Evolutionary conservation across 1,140 invertebrate species (phyloP).

Genomic region (Colletes latitarsis): DNA sequence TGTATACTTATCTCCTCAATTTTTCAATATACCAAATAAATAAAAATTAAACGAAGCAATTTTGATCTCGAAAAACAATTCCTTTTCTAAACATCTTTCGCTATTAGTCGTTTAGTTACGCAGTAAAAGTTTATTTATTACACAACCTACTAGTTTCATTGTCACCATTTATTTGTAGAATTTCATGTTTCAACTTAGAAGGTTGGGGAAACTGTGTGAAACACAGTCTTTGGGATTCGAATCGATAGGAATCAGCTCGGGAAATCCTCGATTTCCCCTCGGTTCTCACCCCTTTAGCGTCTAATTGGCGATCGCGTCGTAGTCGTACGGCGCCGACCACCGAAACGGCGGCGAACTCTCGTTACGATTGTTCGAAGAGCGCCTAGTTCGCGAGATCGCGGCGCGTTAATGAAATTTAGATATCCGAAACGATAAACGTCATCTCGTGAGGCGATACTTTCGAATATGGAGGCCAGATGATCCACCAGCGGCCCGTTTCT

Average conservation of each 20-base stretch:
- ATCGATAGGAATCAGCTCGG: conserved; percentile 22
- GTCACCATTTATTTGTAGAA: too few species aligned
- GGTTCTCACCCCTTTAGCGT: background rate
- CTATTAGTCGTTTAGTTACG: too few species aligned
- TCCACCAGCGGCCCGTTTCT: background rate
- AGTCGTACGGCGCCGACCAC: background rate
- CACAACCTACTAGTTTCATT: too few species aligned
- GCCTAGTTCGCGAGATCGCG: background rate
- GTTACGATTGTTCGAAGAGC: background rate
- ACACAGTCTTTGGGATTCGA: conserved; percentile 13
- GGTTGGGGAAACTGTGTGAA: conserved; percentile 50
- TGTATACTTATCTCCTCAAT: too few species aligned
- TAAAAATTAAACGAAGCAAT: too few species aligned
- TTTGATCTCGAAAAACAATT: too few species aligned
- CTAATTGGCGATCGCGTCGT: background rate
- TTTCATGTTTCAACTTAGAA: too few species aligned
- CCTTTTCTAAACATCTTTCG: too few species aligned
- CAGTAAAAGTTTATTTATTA: too few species aligned
- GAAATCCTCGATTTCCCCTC: conserved; percentile 27
- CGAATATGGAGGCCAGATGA: background rate
- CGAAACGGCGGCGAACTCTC: background rate
- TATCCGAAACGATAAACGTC: background rate
- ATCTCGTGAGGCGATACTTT: background rate
- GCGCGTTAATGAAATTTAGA: conserved; percentile 20
- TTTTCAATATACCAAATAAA: too few species aligned